These are phyloP conservation scores for Aricia agestis DNA, from an alignment of 1,140 invertebrate genomes.

Conservation along the genomic window DNA sequence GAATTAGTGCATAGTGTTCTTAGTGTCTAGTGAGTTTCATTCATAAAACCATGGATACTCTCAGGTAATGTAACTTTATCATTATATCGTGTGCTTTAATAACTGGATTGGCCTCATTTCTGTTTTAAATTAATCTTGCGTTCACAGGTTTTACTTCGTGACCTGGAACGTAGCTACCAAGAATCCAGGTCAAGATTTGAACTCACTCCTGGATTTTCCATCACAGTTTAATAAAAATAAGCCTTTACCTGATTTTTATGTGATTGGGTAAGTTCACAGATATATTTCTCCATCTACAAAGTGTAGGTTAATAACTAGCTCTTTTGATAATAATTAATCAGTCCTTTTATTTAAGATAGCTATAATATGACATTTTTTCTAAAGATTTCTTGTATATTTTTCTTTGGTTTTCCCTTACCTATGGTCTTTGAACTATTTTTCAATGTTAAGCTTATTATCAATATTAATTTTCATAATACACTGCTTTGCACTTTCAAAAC, in stretches of 20 bases:
- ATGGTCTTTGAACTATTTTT: too few species aligned
- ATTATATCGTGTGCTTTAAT: not conserved
- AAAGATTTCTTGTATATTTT: too few species aligned
- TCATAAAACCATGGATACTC: constrained; percentile 19
- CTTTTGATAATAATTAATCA: too few species aligned
- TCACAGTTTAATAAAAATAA: constrained; percentile 76
- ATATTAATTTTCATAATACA: too few species aligned
- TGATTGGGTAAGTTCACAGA: constrained; percentile 81
- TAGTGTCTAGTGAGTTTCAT: not conserved
- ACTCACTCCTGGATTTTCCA: constrained; percentile 81
- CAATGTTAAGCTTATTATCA: too few species aligned
- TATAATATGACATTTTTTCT: too few species aligned
- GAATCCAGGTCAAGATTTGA: constrained; percentile 82
- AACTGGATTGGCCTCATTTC: not conserved
- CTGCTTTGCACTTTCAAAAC: not conserved
- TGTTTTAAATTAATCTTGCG: not conserved
- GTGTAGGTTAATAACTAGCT: not conserved
- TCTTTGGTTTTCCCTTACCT: too few species aligned
- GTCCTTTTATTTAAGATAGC: too few species aligned
- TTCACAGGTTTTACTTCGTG: constrained; percentile 82
- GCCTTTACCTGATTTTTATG: constrained; percentile 86
- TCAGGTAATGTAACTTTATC: constrained; percentile 16
- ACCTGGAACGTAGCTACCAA: constrained; percentile 92
- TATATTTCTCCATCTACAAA: not conserved
- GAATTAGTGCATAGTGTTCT: not conserved